Evolutionary conservation across 2,113 vertebrate species (phyloP).

Genomic region (Myrmecophaga tridactyla): DNA sequence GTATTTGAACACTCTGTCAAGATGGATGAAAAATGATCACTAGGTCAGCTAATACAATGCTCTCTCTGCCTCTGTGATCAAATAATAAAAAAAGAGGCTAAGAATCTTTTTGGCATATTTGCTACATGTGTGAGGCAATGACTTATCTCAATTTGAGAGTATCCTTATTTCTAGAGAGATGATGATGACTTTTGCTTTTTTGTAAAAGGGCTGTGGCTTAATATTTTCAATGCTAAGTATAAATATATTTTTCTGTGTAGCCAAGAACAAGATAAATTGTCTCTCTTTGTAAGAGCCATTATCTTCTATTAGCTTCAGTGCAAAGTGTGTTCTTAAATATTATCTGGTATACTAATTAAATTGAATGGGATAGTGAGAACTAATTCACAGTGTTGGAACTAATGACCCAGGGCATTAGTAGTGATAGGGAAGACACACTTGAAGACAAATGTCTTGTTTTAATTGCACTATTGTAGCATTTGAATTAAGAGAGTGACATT

Average conservation of each 20-base stretch:
- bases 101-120: neutral
- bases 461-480: conserved; percentile 31
- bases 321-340: conserved; percentile 57
- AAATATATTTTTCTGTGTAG: neutral
- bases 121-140: neutral
- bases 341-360: conserved; percentile 65
- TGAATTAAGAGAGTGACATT: conserved; percentile 47
- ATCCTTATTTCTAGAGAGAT: neutral
- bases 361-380: conserved; percentile 58
- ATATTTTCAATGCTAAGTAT: neutral
- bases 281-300: conserved; percentile 39
- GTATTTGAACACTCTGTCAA: neutral
- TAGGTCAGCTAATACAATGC: neutral
- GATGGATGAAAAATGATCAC: conserved; percentile 13
- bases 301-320: conserved; percentile 39
- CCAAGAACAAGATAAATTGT: neutral
- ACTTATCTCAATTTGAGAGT: neutral
- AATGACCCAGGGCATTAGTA: conserved; percentile 70
- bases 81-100: neutral
- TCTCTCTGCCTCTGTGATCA: neutral
- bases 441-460: conserved; percentile 71
- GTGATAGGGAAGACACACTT: conserved; percentile 53
- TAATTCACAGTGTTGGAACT: conserved; percentile 58
- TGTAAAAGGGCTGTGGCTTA: neutral
- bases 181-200: neutral